phyloP scores from a whole-genome alignment of 1,140 invertebrate genomes.

The Conopomorpha cramerella region DNA sequence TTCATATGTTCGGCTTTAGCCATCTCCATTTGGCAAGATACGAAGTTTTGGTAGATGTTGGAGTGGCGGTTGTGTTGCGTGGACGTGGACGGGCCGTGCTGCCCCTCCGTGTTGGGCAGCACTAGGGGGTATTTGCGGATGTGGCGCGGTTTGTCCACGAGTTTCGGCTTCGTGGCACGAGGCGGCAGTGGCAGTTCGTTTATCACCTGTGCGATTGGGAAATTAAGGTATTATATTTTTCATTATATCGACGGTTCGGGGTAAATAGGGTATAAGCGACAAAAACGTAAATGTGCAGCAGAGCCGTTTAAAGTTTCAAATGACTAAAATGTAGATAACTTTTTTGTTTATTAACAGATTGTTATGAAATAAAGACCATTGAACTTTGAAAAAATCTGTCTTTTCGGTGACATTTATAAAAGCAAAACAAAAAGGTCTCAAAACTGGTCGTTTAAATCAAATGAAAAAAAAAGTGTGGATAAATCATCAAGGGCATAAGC shows the following conservation, averaged over 20 bases:
- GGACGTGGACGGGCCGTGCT: background rate
- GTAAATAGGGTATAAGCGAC: no score
- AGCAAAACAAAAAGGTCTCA: no score
- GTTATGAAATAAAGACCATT: no score
- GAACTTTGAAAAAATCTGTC: no score
- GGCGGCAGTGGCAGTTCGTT: slow-evolving; percentile 35
- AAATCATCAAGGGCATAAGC: no score
- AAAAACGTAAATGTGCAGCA: background rate
- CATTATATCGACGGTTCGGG: no score
- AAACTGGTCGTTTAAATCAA: no score
- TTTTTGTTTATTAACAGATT: no score
- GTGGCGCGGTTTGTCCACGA: slow-evolving; percentile 39
- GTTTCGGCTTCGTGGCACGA: slow-evolving; percentile 26
- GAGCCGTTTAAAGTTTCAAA: background rate
- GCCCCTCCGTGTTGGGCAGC: slow-evolving; percentile 11
- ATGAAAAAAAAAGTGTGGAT: no score
- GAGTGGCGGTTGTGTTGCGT: background rate
- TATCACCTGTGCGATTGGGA: slow-evolving; percentile 12
- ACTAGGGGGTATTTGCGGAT: slow-evolving; percentile 36
- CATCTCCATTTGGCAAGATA: background rate
- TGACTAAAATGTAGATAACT: no score
- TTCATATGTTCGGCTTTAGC: background rate
- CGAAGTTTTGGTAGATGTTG: slow-evolving; percentile 1
- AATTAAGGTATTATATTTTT: background rate
- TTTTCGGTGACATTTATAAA: no score